Evolutionary conservation across 2,797 vertebrate species (phyloP), one percentile per base, ranked within the genome.

Genomic region (Etheostoma perlongum): DNA sequence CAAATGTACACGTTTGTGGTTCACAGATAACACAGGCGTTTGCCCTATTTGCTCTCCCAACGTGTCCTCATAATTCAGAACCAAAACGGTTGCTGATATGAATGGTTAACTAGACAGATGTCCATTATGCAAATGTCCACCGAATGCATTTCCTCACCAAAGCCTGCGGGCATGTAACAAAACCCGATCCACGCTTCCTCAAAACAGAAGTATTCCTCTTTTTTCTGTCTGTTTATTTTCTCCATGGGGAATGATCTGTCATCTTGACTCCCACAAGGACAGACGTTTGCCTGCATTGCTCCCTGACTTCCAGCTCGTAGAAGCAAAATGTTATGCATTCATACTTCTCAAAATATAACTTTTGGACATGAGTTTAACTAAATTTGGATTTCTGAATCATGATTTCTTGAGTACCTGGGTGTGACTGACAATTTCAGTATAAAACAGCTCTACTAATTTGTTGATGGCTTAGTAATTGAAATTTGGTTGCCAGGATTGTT

Each of bases 91-190:
- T 61, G 23, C 42, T 62, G 30, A 65, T 66, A 63, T 69, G 33
- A 82, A 71, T 61, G 62, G 42, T 52, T 60, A 69, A 78, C 46
- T 25, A 74, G 70, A 46, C 40, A 63, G 66, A 83, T 73, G 68
- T 54, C 36, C 65, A 67, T 69, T 80, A 82, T 85, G 78, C 67
- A 85, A 81, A 82, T 69, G 59, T 66, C 15, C 25, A 52, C 36
- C 67, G 44, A 78, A 63, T 61, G 52, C 6, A 30, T 68, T 48
- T 72, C 47, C 62, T 57, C 69, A 14, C 18, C 46, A 52, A 46
- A 60, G 60, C 83, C 66, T 69, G 65, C 10, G 15, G 77, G 10
- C n/a, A 58, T n/a, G 33, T 54, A 49, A 23, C 49, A 44, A 36
- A 82, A 58, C 27, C 53, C 51, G 61, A 27, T 58, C 67, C 33